phyloP scores from a whole-genome alignment of 2,113 vertebrate genomes.

The Zootoca vivipara region DNA sequence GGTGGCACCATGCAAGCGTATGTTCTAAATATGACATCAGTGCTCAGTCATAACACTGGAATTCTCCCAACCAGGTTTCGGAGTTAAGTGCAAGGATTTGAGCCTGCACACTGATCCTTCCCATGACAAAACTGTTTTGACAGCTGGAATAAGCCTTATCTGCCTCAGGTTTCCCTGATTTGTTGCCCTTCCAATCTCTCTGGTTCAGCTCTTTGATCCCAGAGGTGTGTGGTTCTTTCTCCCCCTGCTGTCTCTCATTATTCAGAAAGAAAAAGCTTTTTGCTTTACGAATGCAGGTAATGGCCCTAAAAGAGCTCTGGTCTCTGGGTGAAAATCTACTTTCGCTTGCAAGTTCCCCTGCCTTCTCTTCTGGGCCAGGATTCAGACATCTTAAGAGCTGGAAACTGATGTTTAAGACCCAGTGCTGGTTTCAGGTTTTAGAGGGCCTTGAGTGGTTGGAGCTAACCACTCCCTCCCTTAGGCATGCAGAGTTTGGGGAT shows the following conservation, averaged over 20 bases:
- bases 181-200: slow-evolving; percentile 16
- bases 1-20: too few relatives aligned
- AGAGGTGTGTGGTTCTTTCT: not conserved
- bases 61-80: not conserved
- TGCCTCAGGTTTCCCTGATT: not conserved
- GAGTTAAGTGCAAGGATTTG: not conserved
- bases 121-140: not conserved
- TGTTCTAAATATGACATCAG: not conserved
- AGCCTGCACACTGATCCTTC: not conserved
- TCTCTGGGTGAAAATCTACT: slow-evolving; percentile 20
- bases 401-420: too few relatives aligned
- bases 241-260: not conserved
- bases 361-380: not conserved
- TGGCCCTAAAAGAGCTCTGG: not conserved
- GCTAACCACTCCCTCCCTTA: too few relatives aligned
- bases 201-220: not conserved
- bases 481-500: too few relatives aligned
- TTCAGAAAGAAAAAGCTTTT: not conserved
- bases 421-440: too few relatives aligned
- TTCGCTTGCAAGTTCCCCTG: not conserved
- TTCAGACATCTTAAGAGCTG: too few relatives aligned
- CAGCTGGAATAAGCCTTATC: slow-evolving; percentile 23
- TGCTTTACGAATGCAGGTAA: not conserved
- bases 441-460: too few relatives aligned
- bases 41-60: not conserved